Percentiles rank a stretch among this genome's conserved stretches.
Conservation (phyloP, 2,888 invertebrate species). For the Agrochola lota region DNA sequence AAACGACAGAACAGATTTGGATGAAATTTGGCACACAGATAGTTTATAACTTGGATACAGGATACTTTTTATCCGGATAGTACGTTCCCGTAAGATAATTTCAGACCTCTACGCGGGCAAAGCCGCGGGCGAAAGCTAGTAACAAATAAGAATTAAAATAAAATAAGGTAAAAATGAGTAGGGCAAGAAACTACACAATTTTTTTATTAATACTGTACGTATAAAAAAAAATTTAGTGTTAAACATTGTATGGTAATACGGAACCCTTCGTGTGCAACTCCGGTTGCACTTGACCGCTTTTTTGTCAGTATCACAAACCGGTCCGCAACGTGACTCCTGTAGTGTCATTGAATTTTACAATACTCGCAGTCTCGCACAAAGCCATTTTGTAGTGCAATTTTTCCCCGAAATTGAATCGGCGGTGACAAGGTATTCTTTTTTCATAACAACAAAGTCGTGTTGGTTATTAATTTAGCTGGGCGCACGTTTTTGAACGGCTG, state of each 20-base stretch:
- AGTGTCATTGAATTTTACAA: slow-evolving; percentile 59
- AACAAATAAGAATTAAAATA: neutral
- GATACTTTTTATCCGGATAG: too few species aligned
- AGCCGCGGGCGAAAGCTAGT: too few species aligned
- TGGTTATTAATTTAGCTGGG: slow-evolving; percentile 47
- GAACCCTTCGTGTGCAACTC: neutral
- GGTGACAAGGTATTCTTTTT: slow-evolving; percentile 55
- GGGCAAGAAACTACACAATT: too few species aligned
- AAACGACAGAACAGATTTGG: too few species aligned
- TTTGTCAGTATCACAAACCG: slow-evolving; percentile 51
- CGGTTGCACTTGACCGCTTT: slow-evolving; percentile 1
- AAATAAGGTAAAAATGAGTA: neutral
- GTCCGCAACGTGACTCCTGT: slow-evolving; percentile 50
- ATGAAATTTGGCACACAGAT: too few species aligned
- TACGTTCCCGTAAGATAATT: too few species aligned
- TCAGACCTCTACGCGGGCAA: too few species aligned
- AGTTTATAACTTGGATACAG: too few species aligned
- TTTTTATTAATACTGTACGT: too few species aligned
- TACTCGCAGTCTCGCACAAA: slow-evolving; percentile 57
- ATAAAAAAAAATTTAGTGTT: neutral
- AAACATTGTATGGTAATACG: neutral
- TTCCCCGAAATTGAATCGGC: slow-evolving; percentile 66
- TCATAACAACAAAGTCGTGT: slow-evolving; percentile 27
- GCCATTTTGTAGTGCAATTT: slow-evolving; percentile 64
- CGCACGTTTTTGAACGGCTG: slow-evolving; percentile 37